Evolutionary conservation across 1,140 invertebrate genomes (phyloP).

Genomic region (Drosophila ercepeae): DNA sequence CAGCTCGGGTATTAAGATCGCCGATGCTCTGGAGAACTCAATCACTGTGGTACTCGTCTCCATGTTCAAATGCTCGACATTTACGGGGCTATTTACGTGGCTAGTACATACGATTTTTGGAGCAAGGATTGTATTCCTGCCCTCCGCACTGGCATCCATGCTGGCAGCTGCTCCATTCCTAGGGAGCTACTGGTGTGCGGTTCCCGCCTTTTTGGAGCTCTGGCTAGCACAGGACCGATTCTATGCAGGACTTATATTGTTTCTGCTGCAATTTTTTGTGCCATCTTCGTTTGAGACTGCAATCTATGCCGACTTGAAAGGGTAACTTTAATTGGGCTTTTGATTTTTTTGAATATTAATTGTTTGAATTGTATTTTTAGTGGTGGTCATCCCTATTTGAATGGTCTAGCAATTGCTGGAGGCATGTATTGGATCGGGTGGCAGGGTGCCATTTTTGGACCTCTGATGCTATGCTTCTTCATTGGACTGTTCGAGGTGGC

Average conservation of each 20-base stretch:
- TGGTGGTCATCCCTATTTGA: slow-evolving; percentile 98
- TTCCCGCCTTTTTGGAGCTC: slow-evolving; percentile 96
- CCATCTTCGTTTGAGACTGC: slow-evolving; percentile 97
- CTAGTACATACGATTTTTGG: slow-evolving; percentile 97
- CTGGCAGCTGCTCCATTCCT: slow-evolving; percentile 97
- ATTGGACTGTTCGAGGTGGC: slow-evolving; percentile 83
- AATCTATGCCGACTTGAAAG: slow-evolving; percentile 98
- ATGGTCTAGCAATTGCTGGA: slow-evolving; percentile 98
- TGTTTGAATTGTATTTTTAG: slow-evolving; percentile 84
- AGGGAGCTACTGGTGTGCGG: slow-evolving; percentile 96
- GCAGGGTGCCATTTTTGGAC: slow-evolving; percentile 98
- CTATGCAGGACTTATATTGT: slow-evolving; percentile 89
- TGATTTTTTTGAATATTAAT: neutral
- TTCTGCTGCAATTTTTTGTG: slow-evolving; percentile 93
- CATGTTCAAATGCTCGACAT: slow-evolving; percentile 97
- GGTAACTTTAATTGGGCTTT: slow-evolving; percentile 86
- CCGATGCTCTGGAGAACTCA: slow-evolving; percentile 87
- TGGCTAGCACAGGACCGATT: slow-evolving; percentile 94
- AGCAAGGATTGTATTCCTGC: slow-evolving; percentile 97
- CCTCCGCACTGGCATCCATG: slow-evolving; percentile 95
- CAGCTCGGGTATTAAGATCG: slow-evolving; percentile 90
- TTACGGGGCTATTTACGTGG: slow-evolving; percentile 99
- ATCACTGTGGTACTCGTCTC: slow-evolving; percentile 94
- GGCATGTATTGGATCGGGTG: slow-evolving; percentile 98
- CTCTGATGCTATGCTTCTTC: slow-evolving; percentile 92